Evolutionary conservation across 1,140 invertebrate species (phyloP), one percentile per base, ranked within the genome.

Genomic region (Archivesica marissinica): DNA sequence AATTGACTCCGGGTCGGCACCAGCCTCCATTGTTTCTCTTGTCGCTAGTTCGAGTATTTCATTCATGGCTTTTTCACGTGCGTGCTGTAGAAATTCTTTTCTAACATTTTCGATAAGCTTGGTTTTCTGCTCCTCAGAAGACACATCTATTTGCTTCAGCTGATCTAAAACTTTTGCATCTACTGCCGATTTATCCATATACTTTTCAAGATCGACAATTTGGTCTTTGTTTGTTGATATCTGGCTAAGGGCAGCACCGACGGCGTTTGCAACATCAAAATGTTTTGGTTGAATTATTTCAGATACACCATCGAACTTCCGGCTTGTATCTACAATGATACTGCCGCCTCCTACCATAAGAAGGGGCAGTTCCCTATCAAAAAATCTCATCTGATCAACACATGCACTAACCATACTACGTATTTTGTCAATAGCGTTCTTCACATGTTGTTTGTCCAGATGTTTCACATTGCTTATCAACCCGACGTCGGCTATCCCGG

Each of bases 171-270:
- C 41, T 44, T 20, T 38, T 54, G n/a, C 41, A 13, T 87, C 61
- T 35, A 87, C 86, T 38, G 59, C 74, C 0, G 81, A 47, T 25
- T 77, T 59, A 35, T 89, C 72, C 0, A 89, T 23, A 11, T 80
- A 76, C 11, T 89, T 81, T 25, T 81, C 54, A 20, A 92, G 44
- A 56, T 84, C 87, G 0, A 89, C 86, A 9, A 92, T 86, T 2
- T 74, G 79, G 44, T 93, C 92, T 52, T 90, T 64, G 50, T 39
- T 87, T 7, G 88, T 88, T 28, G 89, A 88, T 2, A 93, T 87
- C 77, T 93, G 90, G 54, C 91, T 89, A 0, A 93, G 84, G 2
- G 92, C 92, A 3, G 92, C 92, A 25, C 92, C 92, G 9, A 93
- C 89, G 11, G 92, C 92, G 85, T 93, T 93, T 28, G 91, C 92